phyloP scores from a whole-genome alignment of 2,888 invertebrate species.

The Oscheius onirici region DNA sequence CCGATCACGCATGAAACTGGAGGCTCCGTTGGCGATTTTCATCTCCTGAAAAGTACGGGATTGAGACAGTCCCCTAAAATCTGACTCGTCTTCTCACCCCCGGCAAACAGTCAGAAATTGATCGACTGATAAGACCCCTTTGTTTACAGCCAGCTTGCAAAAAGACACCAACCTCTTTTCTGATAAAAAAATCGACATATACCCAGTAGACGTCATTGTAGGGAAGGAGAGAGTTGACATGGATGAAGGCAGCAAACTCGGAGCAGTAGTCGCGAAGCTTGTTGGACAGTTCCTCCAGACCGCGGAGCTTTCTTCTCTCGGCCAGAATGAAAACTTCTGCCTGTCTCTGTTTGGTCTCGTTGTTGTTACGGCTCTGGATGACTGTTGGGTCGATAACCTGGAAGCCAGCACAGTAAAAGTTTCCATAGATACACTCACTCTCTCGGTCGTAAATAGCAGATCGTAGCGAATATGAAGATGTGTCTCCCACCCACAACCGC shows the following conservation, averaged over 20 bases:
- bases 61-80: too few species aligned
- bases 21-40: background rate
- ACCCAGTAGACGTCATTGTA: background rate
- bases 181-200: background rate
- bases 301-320: background rate
- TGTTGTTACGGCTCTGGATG: background rate
- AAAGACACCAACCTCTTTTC: background rate
- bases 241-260: background rate
- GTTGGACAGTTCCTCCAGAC: background rate
- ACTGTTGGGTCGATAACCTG: background rate
- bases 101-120: too few species aligned
- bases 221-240: background rate
- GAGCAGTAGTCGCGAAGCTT: background rate
- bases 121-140: too few species aligned
- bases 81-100: too few species aligned
- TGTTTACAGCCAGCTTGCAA: background rate
- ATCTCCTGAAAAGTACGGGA: background rate
- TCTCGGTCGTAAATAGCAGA: background rate
- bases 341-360: background rate
- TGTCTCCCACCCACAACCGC: conserved; percentile 8
- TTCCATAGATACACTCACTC: background rate
- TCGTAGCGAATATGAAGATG: conserved; percentile 15
- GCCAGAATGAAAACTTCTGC: background rate
- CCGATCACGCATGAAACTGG: background rate
- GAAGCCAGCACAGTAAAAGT: background rate